Evolutionary conservation across 2,113 vertebrate species (phyloP), one percentile per base, ranked within the genome.

Genomic region (Xiphophorus hellerii): DNA sequence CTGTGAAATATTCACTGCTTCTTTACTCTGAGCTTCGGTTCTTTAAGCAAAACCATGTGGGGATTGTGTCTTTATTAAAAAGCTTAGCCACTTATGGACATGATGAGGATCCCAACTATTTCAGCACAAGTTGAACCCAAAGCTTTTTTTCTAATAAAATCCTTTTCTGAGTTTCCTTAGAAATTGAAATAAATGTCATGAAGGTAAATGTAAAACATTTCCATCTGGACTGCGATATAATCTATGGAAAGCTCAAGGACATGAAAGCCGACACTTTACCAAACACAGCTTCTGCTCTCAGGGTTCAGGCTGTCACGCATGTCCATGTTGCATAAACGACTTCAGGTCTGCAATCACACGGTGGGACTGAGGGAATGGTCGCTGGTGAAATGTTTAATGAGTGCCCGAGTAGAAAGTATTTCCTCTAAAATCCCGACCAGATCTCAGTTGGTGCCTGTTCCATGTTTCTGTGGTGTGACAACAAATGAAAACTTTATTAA

Each of bases 11-110:
- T 65, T 22, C 10, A 33, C 28, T n/a, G 20, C 60, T 60, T 62
- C 22, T 28, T 15, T n/a, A 42, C 51, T 13, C 12, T 33, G 27
- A 51, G 51, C 37, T 25, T 70, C 9, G 5, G 14, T 61, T 70
- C 69, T 35, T 74, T 70, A 25, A 74, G 60, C 58, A 6, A 58
- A 64, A 79, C 65, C 17, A 73, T 35, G 33, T 73, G 13, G 37
- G 27, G 5, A 14, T 37, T 25, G 20, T n/a, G 48, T 11, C 39
- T 48, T 25, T 31, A 69, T 44, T 6, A 31, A 58, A 58, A 58
- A 58, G 20, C 15, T 20, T 48, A 15, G 22, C 31, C 31, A 25
- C 17, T 65, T 17, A 65, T 12, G 9, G 62, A 17, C 62, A 29
- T 2, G 4, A 62, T 3, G 61, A 29, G 61, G n/a, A 9, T 4